These are phyloP conservation scores for Lathronympha strigana DNA, from an alignment of 2,888 invertebrate genomes.

Conservation along the genomic window DNA sequence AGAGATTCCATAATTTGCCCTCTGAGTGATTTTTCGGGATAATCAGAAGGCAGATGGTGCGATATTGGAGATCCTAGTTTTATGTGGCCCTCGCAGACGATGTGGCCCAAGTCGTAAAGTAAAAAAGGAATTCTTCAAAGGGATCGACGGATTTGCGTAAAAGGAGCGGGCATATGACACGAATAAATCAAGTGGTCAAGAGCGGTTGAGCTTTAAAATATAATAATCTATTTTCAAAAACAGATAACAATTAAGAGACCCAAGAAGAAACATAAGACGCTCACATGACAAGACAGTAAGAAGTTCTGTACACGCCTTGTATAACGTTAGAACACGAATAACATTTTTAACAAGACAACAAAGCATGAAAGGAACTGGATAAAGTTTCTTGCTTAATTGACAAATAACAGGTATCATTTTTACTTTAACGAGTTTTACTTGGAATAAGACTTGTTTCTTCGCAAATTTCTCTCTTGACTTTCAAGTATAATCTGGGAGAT, in stretches of 20 bases:
- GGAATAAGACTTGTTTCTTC: neutral
- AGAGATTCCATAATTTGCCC: slow-evolving; percentile 73
- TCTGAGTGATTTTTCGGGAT: slow-evolving; percentile 73
- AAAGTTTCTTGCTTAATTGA: slow-evolving; percentile 24
- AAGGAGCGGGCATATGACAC: slow-evolving; percentile 33
- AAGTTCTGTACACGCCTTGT: slow-evolving; percentile 1
- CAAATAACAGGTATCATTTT: slow-evolving; percentile 16
- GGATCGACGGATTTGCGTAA: slow-evolving; percentile 44
- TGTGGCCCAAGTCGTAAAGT: slow-evolving; percentile 69
- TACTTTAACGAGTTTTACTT: slow-evolving; percentile 10
- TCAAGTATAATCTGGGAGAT: neutral
- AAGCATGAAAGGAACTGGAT: slow-evolving; percentile 11
- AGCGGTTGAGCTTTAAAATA: slow-evolving; percentile 7
- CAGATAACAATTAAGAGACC: neutral
- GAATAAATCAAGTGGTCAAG: slow-evolving; percentile 40
- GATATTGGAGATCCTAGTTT: slow-evolving; percentile 76
- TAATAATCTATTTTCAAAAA: neutral
- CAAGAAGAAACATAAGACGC: slow-evolving; percentile 6
- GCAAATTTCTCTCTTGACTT: neutral
- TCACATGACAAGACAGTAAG: slow-evolving; percentile 2
- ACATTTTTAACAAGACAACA: slow-evolving; percentile 21
- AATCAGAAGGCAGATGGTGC: slow-evolving; percentile 74
- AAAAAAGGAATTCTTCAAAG: slow-evolving; percentile 67
- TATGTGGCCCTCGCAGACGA: slow-evolving; percentile 66
- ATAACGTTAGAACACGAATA: slow-evolving; percentile 14